phyloP scores from a whole-genome alignment of 2,113 vertebrate genomes.

The Alethe diademata region DNA sequence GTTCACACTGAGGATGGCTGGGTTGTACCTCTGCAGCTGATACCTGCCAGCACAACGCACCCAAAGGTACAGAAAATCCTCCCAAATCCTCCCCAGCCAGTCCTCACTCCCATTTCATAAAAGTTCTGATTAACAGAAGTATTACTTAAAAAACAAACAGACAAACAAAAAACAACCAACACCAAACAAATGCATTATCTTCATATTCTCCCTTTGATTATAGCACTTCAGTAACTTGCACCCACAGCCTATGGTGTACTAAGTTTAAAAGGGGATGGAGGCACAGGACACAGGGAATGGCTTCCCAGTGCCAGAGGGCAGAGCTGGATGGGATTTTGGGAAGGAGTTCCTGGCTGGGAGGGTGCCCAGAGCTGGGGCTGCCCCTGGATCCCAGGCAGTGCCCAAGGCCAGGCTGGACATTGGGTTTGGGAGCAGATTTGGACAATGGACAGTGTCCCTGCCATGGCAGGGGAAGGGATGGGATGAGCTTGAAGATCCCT shows the following conservation, averaged over 20 bases:
- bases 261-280: neutral
- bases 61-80: accelerated
- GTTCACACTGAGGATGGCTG: accelerated
- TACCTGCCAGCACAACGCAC: neutral
- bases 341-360: accelerated
- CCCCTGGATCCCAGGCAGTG: neutral
- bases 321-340: neutral
- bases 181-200: neutral
- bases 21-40: neutral
- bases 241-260: accelerated
- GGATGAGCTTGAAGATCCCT: neutral
- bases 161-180: no score
- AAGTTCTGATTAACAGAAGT: neutral
- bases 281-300: neutral
- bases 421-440: neutral
- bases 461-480: accelerated
- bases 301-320: neutral
- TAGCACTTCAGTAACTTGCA: neutral
- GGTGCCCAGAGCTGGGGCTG: neutral
- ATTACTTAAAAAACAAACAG: neutral
- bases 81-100: neutral
- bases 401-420: no score
- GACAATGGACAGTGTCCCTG: accelerated
- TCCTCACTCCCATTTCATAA: neutral
- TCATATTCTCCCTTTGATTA: no score